Base-by-base conservation (phyloP, 2,888 invertebrate genomes). In the Hirtodrosophila duncani region DNA sequence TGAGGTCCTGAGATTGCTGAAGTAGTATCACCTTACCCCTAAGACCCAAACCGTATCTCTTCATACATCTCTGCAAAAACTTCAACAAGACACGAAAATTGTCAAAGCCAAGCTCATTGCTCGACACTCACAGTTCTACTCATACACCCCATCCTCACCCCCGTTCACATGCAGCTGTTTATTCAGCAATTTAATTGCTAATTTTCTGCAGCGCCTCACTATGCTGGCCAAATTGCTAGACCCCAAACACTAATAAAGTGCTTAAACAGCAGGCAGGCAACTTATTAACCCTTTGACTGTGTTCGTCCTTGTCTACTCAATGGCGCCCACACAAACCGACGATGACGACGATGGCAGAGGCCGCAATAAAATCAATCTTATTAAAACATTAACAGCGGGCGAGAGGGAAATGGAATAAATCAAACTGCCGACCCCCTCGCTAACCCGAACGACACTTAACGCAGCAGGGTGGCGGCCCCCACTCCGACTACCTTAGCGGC, bases 361-460 rank as follows among this genome's bases (percentile, higher is more conserved):
- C 65, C 56, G 82, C 82, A 83, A 83, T 83, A 83, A 83, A 83
- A 83, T 82, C 81, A 84, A 84, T 84, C 82, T 84, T 82, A 84
- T 84, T 84, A 82, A 81, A 81, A 74, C 77, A 68, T 66, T 70
- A 66, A 68, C 83, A 67, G 67, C 68, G 63, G 60, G 67, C 67
- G 53, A 68, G 57, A 42, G 59, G 56, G 53, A 69, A 67, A 74
- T 68, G 64, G 71, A 71, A 82, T 82, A 80, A 80, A 82, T 82
- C 78, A 82, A 77, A 77, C 59, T 62, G 59, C 24, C 30, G 30
- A 18, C 33, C 37, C 36, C 31, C 48, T 43, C 23, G n/a, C 41
- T 9, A 8, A 44, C 31, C 38, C 59, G 74, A 72, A 71, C 63
- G 80, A 59, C 63, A 71, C 69, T 64, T 69, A 80, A 67, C 80